Evolutionary conservation across 2,113 vertebrate species (phyloP), one percentile per base, ranked within the genome.

Genomic region (Podilymbus podiceps): DNA sequence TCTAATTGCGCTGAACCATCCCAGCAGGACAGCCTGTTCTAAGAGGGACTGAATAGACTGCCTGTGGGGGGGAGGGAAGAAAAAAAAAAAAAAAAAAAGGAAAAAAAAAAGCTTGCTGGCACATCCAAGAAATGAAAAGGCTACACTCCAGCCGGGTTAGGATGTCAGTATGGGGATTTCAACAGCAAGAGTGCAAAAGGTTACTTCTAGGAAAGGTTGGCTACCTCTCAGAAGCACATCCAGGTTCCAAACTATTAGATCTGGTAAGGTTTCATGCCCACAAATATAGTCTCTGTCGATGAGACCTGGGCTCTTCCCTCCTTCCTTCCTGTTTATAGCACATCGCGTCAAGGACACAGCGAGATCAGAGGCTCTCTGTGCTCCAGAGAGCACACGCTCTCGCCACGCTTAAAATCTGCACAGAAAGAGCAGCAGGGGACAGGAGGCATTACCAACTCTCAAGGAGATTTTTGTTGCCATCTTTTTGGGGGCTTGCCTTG

Each of bases 1-100:
- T 95, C n/a, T 89, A 96, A 96, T 85, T 90, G 94, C 56, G 50
- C 62, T 52, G 94, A 92, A 94, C 76, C 5, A 3, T 30, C 92
- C 89, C 74, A 91, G 80, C 50, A 90, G 81, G 46, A 90, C 62
- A 63, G 86, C 9, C 82, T 93, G 47, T 85, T 88, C 84, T 59
- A 50, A 42, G 44, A 85, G 63, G 22, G 58, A 40, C 74, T 89
- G 49, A 76, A 85, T 22, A 62, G 53, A 89, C 42, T 79, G 59
- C 62, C 42, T 46, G 18, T 2, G 44, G 19, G 5, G 15, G 6
- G 27, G 44, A 15, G 5, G 15, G 38, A 38, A 5, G 27, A 7
- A 71, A 42, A 58, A 44, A 31, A 24, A 31, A 76, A 52, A 18
- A 3, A 15, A 24, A 31, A 76, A 52, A 18, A 3, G 12, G 4